A percentile compares a stretch with the other conserved stretches of the same genome.
phyloP scores from a whole-genome alignment of 2,888 invertebrate genomes.

The Panorpa germanica region DNA sequence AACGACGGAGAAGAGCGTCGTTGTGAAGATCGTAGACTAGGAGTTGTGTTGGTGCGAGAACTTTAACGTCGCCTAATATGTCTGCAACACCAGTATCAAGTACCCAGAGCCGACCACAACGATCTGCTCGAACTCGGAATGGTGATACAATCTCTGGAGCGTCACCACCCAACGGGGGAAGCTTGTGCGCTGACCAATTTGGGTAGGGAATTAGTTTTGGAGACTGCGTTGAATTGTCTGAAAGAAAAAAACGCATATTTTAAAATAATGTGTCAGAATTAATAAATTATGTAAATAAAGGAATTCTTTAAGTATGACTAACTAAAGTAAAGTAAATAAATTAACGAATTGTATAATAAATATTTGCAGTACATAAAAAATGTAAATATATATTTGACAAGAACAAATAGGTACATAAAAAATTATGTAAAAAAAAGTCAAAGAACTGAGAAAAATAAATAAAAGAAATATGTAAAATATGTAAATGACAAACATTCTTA shows the following conservation, averaged over 20 bases:
- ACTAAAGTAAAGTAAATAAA: too few relatives aligned
- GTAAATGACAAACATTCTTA: too few relatives aligned
- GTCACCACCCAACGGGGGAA: slow-evolving; percentile 27
- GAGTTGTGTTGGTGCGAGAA: slow-evolving; percentile 37
- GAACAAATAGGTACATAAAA: too few relatives aligned
- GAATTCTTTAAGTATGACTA: too few relatives aligned
- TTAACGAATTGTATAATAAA: too few relatives aligned
- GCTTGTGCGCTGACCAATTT: slow-evolving; percentile 59
- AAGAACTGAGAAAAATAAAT: too few relatives aligned
- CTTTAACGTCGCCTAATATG: slow-evolving; percentile 28
- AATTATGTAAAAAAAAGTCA: too few relatives aligned
- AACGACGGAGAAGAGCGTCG: slow-evolving; percentile 47
- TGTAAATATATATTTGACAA: too few relatives aligned
- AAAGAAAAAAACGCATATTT: slow-evolving; percentile 17
- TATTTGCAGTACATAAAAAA: too few relatives aligned
- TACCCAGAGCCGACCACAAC: slow-evolving; percentile 62
- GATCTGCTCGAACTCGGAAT: slow-evolving; percentile 52
- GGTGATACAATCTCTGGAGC: slow-evolving; percentile 53
- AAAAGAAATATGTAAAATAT: too few relatives aligned
- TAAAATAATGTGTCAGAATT: not conserved
- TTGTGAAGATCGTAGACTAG: slow-evolving; percentile 53
- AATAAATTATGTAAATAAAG: too few relatives aligned
- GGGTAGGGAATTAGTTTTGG: slow-evolving; percentile 61
- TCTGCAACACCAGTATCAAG: slow-evolving; percentile 53
- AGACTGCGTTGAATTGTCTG: slow-evolving; percentile 43